phyloP scores from a whole-genome alignment of 2,113 vertebrate species.

The Actenoides lindsayi region DNA sequence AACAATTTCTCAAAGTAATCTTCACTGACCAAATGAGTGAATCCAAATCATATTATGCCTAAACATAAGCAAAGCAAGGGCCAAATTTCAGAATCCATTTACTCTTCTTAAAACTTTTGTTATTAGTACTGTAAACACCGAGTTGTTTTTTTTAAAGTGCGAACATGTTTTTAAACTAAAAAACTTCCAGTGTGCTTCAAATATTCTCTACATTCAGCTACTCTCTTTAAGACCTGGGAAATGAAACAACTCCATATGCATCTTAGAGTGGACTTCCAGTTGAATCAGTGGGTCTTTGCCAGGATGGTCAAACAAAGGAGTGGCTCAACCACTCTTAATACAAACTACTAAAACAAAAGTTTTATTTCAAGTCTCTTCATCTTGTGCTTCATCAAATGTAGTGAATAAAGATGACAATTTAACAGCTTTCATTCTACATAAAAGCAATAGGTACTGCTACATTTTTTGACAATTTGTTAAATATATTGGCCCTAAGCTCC shows the following conservation, averaged over 20 bases:
- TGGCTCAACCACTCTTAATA: neutral
- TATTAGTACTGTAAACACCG: neutral
- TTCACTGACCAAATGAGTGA: neutral
- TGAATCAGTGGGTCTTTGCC: neutral
- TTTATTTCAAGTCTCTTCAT: neutral
- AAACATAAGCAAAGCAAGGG: neutral
- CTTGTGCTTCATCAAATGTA: neutral
- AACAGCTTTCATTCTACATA: neutral
- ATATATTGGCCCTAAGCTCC: neutral
- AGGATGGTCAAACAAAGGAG: neutral
- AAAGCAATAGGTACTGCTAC: neutral
- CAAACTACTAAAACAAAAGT: neutral
- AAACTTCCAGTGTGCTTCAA: neutral
- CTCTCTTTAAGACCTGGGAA: neutral
- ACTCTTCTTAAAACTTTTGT: neutral
- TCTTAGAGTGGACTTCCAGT: neutral
- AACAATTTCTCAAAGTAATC: neutral
- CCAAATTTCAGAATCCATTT: neutral
- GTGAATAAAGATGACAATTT: neutral
- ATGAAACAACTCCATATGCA: neutral
- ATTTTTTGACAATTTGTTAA: neutral
- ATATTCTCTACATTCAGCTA: neutral
- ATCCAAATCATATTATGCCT: neutral
- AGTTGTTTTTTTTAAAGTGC: neutral
- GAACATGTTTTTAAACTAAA: neutral